A percentile compares a stretch with the other conserved stretches of the same genome.
Conservation (phyloP, 2,797 vertebrate species). For the Myiotriccus ornatus region DNA sequence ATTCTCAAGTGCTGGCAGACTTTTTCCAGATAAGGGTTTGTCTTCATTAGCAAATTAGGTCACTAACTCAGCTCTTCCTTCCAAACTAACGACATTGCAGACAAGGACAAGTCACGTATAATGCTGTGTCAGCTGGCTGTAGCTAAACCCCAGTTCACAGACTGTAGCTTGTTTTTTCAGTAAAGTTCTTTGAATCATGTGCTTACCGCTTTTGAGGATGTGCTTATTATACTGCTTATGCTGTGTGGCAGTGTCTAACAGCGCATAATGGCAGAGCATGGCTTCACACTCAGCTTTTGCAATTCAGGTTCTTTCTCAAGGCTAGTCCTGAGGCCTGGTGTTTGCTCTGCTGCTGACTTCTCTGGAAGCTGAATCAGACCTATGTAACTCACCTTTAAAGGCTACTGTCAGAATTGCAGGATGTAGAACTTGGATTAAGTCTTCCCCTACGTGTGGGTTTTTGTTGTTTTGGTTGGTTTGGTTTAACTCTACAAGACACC, state of each 20-base stretch:
- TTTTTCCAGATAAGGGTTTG: constrained; percentile 55
- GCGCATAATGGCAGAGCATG: neutral
- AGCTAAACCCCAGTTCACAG: neutral
- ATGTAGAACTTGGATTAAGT: neutral
- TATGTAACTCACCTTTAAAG: neutral
- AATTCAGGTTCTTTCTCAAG: neutral
- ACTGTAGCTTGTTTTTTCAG: neutral
- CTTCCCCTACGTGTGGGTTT: rapidly evolving
- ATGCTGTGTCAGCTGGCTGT: neutral
- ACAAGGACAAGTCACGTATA: neutral
- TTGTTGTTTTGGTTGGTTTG: neutral
- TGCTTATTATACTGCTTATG: neutral
- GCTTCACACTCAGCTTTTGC: neutral
- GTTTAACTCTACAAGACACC: rapidly evolving
- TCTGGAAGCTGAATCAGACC: neutral
- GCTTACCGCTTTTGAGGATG: neutral
- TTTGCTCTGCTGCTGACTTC: neutral
- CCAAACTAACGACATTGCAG: neutral
- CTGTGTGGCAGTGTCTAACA: neutral
- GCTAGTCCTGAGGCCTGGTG: neutral
- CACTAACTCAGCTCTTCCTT: constrained; percentile 11
- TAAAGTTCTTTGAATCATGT: neutral
- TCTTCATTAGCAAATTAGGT: constrained; percentile 49
- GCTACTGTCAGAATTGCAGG: neutral
- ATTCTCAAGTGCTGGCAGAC: constrained; percentile 22